Percentiles rank a stretch among this genome's conserved stretches.
These are phyloP conservation scores for Parazoanthus darwini DNA, from an alignment of 92 coral and sea anemone genomes.

Conservation along the genomic window DNA sequence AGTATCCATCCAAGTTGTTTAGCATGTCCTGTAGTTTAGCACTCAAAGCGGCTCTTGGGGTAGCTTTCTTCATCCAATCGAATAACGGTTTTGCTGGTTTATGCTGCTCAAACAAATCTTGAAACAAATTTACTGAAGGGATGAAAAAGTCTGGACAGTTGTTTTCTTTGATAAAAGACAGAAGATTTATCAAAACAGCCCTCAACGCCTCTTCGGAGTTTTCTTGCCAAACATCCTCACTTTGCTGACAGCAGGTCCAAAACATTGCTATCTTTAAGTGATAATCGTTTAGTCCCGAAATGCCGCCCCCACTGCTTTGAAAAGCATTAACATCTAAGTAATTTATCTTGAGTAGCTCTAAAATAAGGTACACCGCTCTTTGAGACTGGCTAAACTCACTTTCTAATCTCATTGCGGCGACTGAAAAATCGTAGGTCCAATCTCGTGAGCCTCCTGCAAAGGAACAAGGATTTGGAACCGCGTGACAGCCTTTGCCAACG, in stretches of 20 bases:
- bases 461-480: constrained; percentile 8
- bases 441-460: neutral
- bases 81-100: neutral
- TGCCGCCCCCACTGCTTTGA: neutral
- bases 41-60: constrained; percentile 1
- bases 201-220: neutral
- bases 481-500: constrained; percentile 11
- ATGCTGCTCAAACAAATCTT: constrained; percentile 7
- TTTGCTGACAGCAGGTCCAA: constrained; percentile 32
- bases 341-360: constrained; percentile 21
- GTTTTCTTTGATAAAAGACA: constrained; percentile 16
- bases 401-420: constrained; percentile 6
- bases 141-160: constrained; percentile 37
- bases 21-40: constrained; percentile 14
- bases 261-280: constrained; percentile 30
- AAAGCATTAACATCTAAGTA: neutral
- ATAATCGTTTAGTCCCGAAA: constrained; percentile 1
- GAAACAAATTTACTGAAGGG: constrained; percentile 15
- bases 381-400: constrained; percentile 27
- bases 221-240: neutral
- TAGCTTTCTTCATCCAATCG: neutral
- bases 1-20: constrained; percentile 6
- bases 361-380: constrained; percentile 23
- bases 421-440: constrained; percentile 28
- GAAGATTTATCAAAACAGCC: constrained; percentile 21